Evolutionary conservation across 2,797 vertebrate species (phyloP).

Genomic region (Coilia nasus): DNA sequence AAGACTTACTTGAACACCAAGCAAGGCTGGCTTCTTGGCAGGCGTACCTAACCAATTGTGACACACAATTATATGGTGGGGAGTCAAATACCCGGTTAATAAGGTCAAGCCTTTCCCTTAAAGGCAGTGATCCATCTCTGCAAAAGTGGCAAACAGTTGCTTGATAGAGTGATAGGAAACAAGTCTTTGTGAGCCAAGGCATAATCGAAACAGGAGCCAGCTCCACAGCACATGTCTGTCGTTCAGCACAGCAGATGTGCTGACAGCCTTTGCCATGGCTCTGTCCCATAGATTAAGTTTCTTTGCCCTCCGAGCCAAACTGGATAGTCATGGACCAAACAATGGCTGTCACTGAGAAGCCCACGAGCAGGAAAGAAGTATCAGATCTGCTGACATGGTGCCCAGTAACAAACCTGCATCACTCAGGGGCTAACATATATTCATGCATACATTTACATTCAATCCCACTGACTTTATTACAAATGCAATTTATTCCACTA

Average conservation of each 20-base stretch:
- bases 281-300: slow-evolving; percentile 65
- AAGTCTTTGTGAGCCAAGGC: slow-evolving; percentile 54
- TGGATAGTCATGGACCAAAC: slow-evolving; percentile 15
- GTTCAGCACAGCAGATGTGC: slow-evolving; percentile 54
- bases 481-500: not conserved
- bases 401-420: not conserved
- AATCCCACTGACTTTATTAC: not conserved
- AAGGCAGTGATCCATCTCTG: slow-evolving; percentile 48
- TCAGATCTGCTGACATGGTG: not conserved
- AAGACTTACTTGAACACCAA: not conserved
- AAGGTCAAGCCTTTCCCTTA: slow-evolving; percentile 44
- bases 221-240: slow-evolving; percentile 59
- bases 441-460: not conserved
- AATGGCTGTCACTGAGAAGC: slow-evolving; percentile 19
- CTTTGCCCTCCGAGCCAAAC: slow-evolving; percentile 37
- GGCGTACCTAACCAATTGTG: not conserved
- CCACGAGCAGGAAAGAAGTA: not conserved
- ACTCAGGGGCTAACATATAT: not conserved
- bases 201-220: slow-evolving; percentile 59
- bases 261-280: slow-evolving; percentile 62
- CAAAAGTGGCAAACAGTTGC: slow-evolving; percentile 50
- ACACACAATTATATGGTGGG: slow-evolving; percentile 1
- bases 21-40: not conserved
- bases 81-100: slow-evolving; percentile 36
- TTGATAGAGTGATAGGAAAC: slow-evolving; percentile 63